Conservation (phyloP, 2,888 invertebrate species). For the Galeruca laticollis region DNA sequence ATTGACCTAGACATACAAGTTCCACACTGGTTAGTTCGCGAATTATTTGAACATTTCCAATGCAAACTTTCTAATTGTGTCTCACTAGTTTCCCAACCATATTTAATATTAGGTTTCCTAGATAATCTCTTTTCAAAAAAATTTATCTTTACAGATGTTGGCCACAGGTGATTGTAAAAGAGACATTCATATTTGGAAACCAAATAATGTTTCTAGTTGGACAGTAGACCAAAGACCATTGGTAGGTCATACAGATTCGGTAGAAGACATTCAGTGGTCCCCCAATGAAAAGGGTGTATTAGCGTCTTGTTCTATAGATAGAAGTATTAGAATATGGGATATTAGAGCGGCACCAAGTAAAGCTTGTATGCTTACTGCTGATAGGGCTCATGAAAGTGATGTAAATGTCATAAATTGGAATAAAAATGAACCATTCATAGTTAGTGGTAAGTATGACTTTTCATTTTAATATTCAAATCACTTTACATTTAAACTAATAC, state of each 20-base stretch:
- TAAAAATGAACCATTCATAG: conserved; percentile 87
- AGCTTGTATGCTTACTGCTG: conserved; percentile 91
- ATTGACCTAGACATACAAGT: too few species aligned
- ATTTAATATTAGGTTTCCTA: too few species aligned
- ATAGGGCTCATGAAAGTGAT: conserved; percentile 90
- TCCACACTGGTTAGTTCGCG: too few species aligned
- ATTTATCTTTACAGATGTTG: conserved; percentile 78
- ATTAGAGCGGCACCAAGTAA: conserved; percentile 86
- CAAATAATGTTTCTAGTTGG: conserved; percentile 81
- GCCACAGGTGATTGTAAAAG: conserved; percentile 95
- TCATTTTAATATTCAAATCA: neutral
- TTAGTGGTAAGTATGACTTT: conserved; percentile 74
- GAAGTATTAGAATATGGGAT: conserved; percentile 96
- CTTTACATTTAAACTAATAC: too few species aligned
- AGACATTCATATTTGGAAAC: conserved; percentile 95
- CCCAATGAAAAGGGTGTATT: conserved; percentile 92
- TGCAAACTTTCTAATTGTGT: too few species aligned
- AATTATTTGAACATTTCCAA: too few species aligned
- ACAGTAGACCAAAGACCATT: conserved; percentile 90
- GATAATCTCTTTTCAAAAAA: conserved; percentile 32
- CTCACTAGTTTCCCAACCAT: too few species aligned
- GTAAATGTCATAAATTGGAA: conserved; percentile 99
- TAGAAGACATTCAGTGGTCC: conserved; percentile 99
- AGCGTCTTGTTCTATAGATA: conserved; percentile 90
- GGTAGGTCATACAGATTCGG: conserved; percentile 89